phyloP scores from a whole-genome alignment of 2,113 vertebrate species.

The Sturnus vulgaris region DNA sequence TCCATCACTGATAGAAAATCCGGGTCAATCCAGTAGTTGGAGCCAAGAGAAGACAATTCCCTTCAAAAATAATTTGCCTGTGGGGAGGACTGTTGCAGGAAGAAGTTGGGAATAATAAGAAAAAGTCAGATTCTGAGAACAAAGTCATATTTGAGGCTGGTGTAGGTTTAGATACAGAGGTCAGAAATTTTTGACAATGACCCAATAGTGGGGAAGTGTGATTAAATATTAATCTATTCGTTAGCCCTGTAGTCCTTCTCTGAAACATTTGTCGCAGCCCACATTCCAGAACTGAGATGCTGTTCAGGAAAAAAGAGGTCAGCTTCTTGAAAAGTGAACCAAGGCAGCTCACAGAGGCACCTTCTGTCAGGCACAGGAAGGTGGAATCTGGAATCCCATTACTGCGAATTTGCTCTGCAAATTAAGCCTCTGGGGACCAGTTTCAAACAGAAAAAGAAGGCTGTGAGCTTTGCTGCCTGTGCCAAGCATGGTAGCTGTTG shows the following conservation, averaged over 20 bases:
- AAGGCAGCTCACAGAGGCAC: not conserved
- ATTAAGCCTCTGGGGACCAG: conserved; percentile 45
- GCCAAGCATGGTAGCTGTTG: not conserved
- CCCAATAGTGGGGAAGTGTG: not conserved
- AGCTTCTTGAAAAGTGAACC: conserved; percentile 46
- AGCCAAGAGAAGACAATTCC: not conserved
- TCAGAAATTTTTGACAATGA: not conserved
- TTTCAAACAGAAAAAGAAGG: conserved; percentile 17
- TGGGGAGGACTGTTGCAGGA: not conserved
- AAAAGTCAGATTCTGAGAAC: not conserved
- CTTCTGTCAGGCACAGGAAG: conserved; percentile 46
- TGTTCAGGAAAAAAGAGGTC: conserved; percentile 45
- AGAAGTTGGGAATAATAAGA: not conserved
- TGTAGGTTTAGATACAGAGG: not conserved
- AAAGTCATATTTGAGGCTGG: not conserved
- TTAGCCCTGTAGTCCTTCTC: conserved; percentile 26
- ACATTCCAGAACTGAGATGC: not conserved
- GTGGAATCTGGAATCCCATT: conserved; percentile 60
- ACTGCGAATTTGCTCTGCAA: conserved; percentile 24
- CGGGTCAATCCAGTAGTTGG: not conserved
- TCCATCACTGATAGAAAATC: not conserved
- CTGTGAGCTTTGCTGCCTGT: not conserved
- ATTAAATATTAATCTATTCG: conserved; percentile 15
- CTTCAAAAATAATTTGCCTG: not conserved
- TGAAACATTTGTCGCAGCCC: not conserved